A percentile compares a stretch with the other conserved stretches of the same genome.
Evolutionary conservation across 2,888 invertebrate species (phyloP).

Genomic region (Pachydiplax longipennis): DNA sequence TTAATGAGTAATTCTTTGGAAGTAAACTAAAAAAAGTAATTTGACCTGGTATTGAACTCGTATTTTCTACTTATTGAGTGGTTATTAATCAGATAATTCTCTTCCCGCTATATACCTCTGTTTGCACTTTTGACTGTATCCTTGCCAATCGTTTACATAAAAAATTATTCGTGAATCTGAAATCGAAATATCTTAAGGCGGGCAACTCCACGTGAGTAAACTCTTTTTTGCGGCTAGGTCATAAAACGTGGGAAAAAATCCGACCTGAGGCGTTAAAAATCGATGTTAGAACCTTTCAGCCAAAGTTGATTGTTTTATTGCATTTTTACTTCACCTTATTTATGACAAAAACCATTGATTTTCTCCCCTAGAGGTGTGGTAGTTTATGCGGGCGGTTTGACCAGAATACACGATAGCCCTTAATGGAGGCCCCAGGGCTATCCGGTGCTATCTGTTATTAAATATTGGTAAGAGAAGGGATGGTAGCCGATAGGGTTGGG

Average conservation of each 20-base stretch:
- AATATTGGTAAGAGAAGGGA: neutral
- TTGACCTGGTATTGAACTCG: too few species aligned
- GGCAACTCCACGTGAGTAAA: too few species aligned
- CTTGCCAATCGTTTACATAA: too few species aligned
- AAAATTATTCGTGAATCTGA: too few species aligned
- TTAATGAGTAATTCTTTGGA: too few species aligned
- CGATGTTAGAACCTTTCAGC: neutral
- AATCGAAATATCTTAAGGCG: too few species aligned
- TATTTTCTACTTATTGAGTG: too few species aligned
- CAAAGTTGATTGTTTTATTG: neutral
- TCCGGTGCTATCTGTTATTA: slow-evolving; percentile 15
- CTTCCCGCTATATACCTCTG: too few species aligned
- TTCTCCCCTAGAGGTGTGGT: slow-evolving; percentile 14
- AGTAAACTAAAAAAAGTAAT: too few species aligned
- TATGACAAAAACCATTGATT: slow-evolving; percentile 4
- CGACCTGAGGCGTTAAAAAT: neutral
- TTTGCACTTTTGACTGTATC: too few species aligned
- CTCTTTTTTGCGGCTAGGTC: too few species aligned
- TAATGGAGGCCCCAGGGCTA: slow-evolving; percentile 2
- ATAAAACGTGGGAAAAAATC: neutral
- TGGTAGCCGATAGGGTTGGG: neutral
- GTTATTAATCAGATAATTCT: too few species aligned
- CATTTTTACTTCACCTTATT: neutral
- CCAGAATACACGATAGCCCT: slow-evolving; percentile 30
- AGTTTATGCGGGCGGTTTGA: slow-evolving; percentile 18